Base-by-base conservation (phyloP, 2,888 invertebrate species). In the Melanargia galathea region DNA sequence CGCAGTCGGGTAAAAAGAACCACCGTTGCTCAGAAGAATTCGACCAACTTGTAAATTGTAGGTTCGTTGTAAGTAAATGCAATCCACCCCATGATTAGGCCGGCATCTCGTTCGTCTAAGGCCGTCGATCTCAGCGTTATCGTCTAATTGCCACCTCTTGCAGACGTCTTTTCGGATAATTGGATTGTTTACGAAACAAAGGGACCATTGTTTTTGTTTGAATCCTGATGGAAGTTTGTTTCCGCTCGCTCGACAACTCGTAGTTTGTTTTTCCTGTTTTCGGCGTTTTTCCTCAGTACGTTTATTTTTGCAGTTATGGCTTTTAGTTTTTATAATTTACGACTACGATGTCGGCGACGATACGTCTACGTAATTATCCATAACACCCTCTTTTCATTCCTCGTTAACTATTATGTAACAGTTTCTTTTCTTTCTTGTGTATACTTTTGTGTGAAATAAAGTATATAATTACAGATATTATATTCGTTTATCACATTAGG, bases 121-220 rank as follows among this genome's bases (percentile, higher is more conserved):
- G 7, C 6, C 26, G 26, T 30, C 6, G 26, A 30, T 30, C 26
- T 30, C 3, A 30, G 51, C 26, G 30, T 11, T 10, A n/a, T 43
- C 33, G n/a, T 49, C 43, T 60, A 56, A 40, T 60, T 55, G 63
- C 55, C 64, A 56, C 75, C 71, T 72, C 72, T 71, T 71, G 63
- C 63, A 7, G 22, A 55, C 45, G 45, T 30, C 43, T 56, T 26
- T 62, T 69, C 26, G 57, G 46, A 70, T 69, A 64, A 65, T 68
- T 69, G 66, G 68, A 63, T 70, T 73, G 67, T 71, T 71, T 67
- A 60, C 65, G 54, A 64, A 61, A 65, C 67, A 70, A 65, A 59
- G 52, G 51, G 58, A 18, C 56, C 46, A 58, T 56, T 64, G 62
- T 62, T 67, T 67, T 66, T 62, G 54, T 64, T 66, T 65, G 64